Evolutionary conservation across 1,140 invertebrate genomes (phyloP), one percentile per base, ranked within the genome.

Genomic region (Dreissena rostriformis): DNA sequence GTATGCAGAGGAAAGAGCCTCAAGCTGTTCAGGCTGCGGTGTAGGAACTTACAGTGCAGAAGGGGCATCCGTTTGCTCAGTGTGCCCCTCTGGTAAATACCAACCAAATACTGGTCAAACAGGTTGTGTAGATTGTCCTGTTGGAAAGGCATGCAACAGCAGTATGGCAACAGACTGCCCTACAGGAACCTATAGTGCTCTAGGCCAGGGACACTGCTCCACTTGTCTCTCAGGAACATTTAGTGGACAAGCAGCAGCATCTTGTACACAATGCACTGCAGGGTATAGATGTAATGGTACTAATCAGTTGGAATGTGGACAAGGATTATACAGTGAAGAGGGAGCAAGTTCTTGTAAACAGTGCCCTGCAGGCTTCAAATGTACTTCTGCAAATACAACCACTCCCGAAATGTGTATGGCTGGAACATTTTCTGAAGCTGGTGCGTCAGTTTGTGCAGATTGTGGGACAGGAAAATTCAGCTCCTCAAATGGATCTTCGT

Each of bases 61-160:
- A 71, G 82, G 83, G 53, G 65, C 70, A 15, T 24, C 72, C 0
- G 57, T 14, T 53, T 91, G 89, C 73, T 74, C 68, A 49, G 53
- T 53, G 53, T 90, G 88, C 86, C 39, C 74, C 11, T 26, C 67
- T 15, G 88, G 88, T 22, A 78, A 73, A 51, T 88, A 83, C 49
- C 87, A 85, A 14, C 66, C 15, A 65, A 49, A 66, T 5, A 63
- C 49, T 26, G 86, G 70, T 51, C 82, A 83, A 53, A n/a, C 71
- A 51, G 14, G 72, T 17, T 88, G 88, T 79, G 84, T 57, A 79
- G 78, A 77, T 49, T 90, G 88, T 81, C 82, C 83, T 71, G 28
- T 61, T 74, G 88, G 88, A 66, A 90, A 73, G 29, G 66, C 79
- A 49, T 90, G 88, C 73, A 53, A 86, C 15, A 67, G 79, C 65